Evolutionary conservation across 2,113 vertebrate species (phyloP), one percentile per base, ranked within the genome.

Genomic region (Australoheros scitulus): DNA sequence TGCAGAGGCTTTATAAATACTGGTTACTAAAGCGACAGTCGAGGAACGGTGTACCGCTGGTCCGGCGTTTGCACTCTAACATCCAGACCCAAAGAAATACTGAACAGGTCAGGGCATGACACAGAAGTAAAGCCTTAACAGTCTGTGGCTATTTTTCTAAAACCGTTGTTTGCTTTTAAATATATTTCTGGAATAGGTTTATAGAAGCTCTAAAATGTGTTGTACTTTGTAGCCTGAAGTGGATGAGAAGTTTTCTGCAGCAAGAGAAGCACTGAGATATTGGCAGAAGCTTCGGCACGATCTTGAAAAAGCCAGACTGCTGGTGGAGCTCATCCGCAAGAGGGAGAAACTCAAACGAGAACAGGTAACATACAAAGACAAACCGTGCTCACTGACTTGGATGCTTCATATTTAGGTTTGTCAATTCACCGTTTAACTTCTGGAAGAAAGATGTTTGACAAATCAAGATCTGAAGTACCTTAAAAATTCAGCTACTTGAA

Each of bases 231-330:
- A 99, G 98, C 96, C 96, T 78, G 97, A 98, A 83, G 96, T 98
- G 85, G 96, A 99, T n/a, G 97, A 98, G 91, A 97, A 98, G 93
- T 96, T 97, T 17, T 98, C 96, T 29, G 98, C 97, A 0, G 97
- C 98, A 75, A 97, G 97, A 93, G 97, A 98, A 61, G 97, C 99
- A 75, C 94, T 99, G 88, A 99, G 98, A 80, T 99, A 99, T 89
- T 99, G 98, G 98, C 98, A 99, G 91, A 99, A 99, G 72, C 95
- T 99, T n/a, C 95, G 98, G 6, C 98, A 99, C 0, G 98, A 99
- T 90, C 82, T 99, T 88, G 98, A 99, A 91, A 96, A 98, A 79
- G 98, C 98, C 0, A 95, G 98, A 70, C 94, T 99, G 82, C 95
- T 99, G 87, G 96, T 99, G 20, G 98, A 99, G 92, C 96, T 99